Evolutionary conservation across 2,797 vertebrate species (phyloP).

Genomic region (Anniella stebbinsi): DNA sequence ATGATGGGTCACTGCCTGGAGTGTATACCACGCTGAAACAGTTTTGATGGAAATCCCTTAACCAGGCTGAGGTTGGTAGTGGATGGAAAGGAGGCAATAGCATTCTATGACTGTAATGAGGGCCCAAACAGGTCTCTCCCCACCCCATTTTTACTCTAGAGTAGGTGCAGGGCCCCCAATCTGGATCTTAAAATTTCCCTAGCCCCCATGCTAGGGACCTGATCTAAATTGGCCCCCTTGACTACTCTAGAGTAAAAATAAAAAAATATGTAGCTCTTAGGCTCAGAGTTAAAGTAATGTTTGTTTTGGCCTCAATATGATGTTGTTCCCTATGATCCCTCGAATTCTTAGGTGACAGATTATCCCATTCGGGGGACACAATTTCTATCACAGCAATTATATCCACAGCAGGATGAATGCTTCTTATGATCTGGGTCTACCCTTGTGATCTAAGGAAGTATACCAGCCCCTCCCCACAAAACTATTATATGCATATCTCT

Average conservation of each 20-base stretch:
- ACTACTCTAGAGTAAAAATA: no score
- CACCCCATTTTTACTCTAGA: no score
- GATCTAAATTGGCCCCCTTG: no score
- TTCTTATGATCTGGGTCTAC: constrained; percentile 9
- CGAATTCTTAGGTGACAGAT: no score
- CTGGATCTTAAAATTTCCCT: no score
- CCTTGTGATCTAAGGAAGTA: neutral
- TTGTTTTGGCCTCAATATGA: no score
- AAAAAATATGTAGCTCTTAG: no score
- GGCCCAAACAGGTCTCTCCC: no score
- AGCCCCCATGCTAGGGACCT: no score
- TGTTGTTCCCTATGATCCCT: neutral
- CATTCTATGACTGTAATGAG: neutral
- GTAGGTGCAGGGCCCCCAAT: no score
- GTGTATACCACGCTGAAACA: neutral
- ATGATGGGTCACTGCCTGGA: neutral
- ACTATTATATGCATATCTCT: neutral
- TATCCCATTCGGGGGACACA: no score
- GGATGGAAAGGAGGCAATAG: neutral
- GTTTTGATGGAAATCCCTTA: neutral
- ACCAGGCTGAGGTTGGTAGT: neutral
- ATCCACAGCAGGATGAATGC: neutral
- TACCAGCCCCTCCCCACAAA: neutral
- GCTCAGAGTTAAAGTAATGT: no score
- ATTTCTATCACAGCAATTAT: neutral